Percentiles rank a stretch among this genome's conserved stretches.
Conservation (phyloP, 2,113 vertebrate species). For the Podarcis cretensis region DNA sequence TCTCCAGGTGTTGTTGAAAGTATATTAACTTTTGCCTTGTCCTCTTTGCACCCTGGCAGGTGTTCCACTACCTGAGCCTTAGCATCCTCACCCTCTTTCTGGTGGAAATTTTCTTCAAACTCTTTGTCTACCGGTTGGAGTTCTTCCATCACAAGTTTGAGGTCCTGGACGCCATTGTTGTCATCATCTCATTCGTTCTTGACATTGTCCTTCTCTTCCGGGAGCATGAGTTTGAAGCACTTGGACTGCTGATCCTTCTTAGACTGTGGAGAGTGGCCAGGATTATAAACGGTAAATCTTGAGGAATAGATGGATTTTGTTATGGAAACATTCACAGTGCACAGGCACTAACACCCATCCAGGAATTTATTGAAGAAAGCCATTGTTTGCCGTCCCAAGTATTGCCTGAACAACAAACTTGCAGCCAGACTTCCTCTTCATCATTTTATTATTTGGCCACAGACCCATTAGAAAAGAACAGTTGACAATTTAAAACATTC, state of each 20-base stretch:
- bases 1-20: not conserved
- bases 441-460: too few species aligned
- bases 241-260: slow-evolving; percentile 91
- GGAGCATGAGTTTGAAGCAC: slow-evolving; percentile 86
- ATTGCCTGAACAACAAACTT: too few species aligned
- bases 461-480: too few species aligned
- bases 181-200: slow-evolving; percentile 89
- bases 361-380: not conserved
- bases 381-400: not conserved
- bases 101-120: slow-evolving; percentile 88
- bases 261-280: slow-evolving; percentile 95
- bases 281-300: slow-evolving; percentile 88
- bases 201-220: slow-evolving; percentile 86
- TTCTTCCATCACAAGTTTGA: slow-evolving; percentile 97
- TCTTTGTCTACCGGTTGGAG: slow-evolving; percentile 87
- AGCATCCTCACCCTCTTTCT: slow-evolving; percentile 90
- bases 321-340: too few species aligned
- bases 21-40: fast-evolving
- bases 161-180: slow-evolving; percentile 88
- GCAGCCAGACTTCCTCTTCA: too few species aligned
- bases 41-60: slow-evolving; percentile 69
- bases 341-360: not conserved
- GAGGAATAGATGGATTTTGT: fast-evolving
- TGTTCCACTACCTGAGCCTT: slow-evolving; percentile 92
- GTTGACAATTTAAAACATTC: too few species aligned